Percentiles rank a stretch among this genome's conserved stretches.
These are phyloP conservation scores for Telenomus remus DNA, from an alignment of 1,140 invertebrate genomes.

Conservation along the genomic window DNA sequence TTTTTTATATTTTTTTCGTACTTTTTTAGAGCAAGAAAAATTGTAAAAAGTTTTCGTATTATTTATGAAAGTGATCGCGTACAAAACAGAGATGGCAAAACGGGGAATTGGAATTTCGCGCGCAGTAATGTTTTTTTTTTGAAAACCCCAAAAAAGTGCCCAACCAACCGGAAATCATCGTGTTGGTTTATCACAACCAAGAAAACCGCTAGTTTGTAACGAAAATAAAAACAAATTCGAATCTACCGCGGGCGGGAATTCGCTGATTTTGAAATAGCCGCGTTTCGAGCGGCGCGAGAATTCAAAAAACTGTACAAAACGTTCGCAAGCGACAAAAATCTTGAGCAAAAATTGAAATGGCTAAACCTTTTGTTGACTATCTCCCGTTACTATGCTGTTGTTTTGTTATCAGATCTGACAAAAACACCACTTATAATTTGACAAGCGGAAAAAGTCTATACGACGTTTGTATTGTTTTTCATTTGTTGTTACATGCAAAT, in stretches of 20 bases:
- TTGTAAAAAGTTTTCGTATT: slow-evolving; percentile 51
- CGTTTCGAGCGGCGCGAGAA: no score
- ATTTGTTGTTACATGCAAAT: slow-evolving; percentile 47
- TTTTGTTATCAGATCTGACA: not conserved
- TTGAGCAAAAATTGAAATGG: no score
- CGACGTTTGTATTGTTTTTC: slow-evolving; percentile 9
- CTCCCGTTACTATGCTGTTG: slow-evolving; percentile 1
- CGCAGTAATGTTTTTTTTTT: not conserved
- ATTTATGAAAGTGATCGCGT: slow-evolving; percentile 28
- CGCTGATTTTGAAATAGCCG: no score
- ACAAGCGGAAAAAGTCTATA: slow-evolving; percentile 44
- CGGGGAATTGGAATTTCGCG: no score
- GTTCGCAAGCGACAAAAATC: no score
- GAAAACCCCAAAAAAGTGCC: not conserved
- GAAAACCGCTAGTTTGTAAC: no score
- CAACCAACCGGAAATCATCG: no score
- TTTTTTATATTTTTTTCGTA: slow-evolving; percentile 1
- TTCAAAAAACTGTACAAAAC: no score
- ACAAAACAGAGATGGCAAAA: not conserved
- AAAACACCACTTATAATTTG: not conserved
- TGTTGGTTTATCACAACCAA: no score
- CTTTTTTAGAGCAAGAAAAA: slow-evolving; percentile 23
- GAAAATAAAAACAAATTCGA: no score
- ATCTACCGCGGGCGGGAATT: no score
- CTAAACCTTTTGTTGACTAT: not conserved